Percentiles rank a stretch among this genome's conserved stretches.
phyloP scores from a whole-genome alignment of 2,113 vertebrate species.

The Corythoichthys intestinalis region DNA sequence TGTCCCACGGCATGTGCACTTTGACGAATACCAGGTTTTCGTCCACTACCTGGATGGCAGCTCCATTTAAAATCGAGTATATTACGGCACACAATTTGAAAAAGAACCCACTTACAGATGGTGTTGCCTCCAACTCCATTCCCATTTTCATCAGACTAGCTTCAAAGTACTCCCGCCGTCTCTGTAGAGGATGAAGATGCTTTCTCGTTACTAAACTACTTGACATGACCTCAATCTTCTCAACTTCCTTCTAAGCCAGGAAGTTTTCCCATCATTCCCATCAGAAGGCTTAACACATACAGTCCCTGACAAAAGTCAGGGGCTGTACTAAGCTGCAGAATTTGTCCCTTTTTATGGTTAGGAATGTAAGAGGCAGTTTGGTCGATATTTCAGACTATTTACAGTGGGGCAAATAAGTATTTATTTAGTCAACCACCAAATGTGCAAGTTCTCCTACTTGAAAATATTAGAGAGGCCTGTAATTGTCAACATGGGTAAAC shows the following conservation, averaged over 20 bases:
- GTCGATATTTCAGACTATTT: no score
- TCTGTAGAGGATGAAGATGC: constrained; percentile 59
- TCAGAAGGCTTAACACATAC: neutral
- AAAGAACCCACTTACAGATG: constrained; percentile 75
- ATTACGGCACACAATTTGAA: neutral
- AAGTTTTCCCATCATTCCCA: neutral
- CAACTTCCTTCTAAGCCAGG: neutral
- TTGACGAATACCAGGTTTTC: constrained; percentile 83
- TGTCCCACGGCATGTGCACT: constrained; percentile 87
- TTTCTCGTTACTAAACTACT: neutral
- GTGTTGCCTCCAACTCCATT: constrained; percentile 82
- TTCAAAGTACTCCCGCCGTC: constrained; percentile 82
- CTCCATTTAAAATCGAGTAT: neutral
- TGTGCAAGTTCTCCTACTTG: no score
- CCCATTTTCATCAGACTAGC: constrained; percentile 83
- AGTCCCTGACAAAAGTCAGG: no score
- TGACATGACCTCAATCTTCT: neutral
- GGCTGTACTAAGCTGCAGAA: no score
- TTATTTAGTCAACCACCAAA: no score
- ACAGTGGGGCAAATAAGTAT: no score
- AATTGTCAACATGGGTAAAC: no score
- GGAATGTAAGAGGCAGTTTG: no score
- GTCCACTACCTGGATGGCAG: constrained; percentile 74
- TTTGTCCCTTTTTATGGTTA: no score
- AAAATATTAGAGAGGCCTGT: no score